A percentile compares a stretch with the other conserved stretches of the same genome.
phyloP scores from a whole-genome alignment of 1,140 invertebrate genomes.

The Lethrus apterus region DNA sequence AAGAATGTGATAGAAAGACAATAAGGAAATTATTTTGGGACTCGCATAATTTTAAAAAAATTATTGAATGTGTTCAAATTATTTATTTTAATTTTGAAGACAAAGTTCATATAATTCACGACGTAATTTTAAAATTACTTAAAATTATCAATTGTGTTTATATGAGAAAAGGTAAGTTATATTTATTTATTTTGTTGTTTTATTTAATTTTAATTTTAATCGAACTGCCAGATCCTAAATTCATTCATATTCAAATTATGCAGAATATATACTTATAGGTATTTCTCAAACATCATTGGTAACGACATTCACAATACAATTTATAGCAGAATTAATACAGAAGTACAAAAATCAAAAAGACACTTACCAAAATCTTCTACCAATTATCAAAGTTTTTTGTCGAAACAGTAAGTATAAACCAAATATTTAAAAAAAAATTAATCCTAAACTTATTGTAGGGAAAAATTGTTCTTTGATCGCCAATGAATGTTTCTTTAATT shows the following conservation, averaged over 20 bases:
- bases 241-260: no score
- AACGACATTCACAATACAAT: neutral
- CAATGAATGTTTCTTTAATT: constrained; percentile 1
- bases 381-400: constrained; percentile 2
- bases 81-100: neutral
- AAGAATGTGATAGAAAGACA: neutral
- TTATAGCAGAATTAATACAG: neutral
- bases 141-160: neutral
- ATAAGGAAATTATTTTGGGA: neutral
- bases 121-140: neutral
- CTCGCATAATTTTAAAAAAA: neutral
- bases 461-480: constrained; percentile 2
- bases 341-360: neutral
- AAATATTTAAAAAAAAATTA: constrained; percentile 1
- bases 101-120: neutral
- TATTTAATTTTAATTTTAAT: no score
- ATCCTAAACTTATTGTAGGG: neutral
- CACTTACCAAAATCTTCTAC: neutral
- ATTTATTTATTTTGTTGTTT: no score
- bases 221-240: no score
- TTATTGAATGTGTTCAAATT: neutral
- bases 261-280: no score
- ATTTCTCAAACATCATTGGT: neutral
- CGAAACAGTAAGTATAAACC: constrained; percentile 9
- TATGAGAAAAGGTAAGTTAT: neutral